phyloP scores from a whole-genome alignment of 37 sponge, comb jelly and placozoan species.

The Geodia barretti region DNA sequence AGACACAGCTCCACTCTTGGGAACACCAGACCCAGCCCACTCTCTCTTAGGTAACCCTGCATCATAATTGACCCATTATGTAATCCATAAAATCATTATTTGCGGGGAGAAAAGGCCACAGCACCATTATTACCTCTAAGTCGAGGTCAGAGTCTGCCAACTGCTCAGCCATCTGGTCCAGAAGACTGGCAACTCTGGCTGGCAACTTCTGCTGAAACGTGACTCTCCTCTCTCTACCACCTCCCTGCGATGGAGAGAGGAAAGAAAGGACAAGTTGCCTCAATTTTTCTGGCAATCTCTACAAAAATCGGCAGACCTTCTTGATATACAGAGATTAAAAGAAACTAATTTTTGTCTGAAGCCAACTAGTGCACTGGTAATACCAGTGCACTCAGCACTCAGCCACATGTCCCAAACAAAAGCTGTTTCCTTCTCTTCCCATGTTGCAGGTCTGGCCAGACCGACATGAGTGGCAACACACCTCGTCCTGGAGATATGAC shows the following conservation, averaged over 20 bases:
- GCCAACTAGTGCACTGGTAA: too few relatives aligned
- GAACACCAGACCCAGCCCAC: slow-evolving; percentile 41
- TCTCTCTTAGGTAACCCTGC: slow-evolving; percentile 52
- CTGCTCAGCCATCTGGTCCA: slow-evolving; percentile 41
- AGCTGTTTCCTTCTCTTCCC: too few relatives aligned
- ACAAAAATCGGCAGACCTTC: too few relatives aligned
- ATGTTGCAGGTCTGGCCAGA: background rate
- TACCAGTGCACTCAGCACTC: too few relatives aligned
- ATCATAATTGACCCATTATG: too few relatives aligned
- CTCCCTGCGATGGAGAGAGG: too few relatives aligned
- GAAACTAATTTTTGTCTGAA: too few relatives aligned
- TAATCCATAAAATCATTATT: background rate
- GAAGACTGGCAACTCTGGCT: slow-evolving; percentile 6
- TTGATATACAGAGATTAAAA: too few relatives aligned
- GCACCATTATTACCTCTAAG: slow-evolving; percentile 21
- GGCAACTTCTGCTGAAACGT: slow-evolving; percentile 47
- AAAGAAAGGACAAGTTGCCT: too few relatives aligned
- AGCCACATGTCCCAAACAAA: too few relatives aligned
- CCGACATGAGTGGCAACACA: background rate
- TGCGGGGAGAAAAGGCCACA: background rate
- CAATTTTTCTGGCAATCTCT: too few relatives aligned
- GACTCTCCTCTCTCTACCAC: slow-evolving; percentile 17
- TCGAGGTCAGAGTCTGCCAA: slow-evolving; percentile 13
- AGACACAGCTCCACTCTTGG: slow-evolving; percentile 56
- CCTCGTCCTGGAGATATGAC: too few relatives aligned